Percentiles rank a stretch among this genome's conserved stretches.
Evolutionary conservation across 92 coral and sea anemone species (phyloP).

Genomic region (Porites rus): DNA sequence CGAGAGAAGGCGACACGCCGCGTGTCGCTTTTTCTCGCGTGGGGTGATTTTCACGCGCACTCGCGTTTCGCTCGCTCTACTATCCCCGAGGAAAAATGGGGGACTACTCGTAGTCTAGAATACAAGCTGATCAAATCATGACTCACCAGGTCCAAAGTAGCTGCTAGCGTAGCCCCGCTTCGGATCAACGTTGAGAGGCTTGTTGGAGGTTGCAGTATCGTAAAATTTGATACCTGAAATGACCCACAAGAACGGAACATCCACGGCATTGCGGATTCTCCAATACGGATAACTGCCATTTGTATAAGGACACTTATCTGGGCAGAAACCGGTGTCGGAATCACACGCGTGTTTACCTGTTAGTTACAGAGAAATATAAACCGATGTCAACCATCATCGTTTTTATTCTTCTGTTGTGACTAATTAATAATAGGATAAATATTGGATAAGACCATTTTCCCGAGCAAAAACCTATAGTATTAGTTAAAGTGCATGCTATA

Average conservation of each 20-base stretch:
- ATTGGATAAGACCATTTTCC: too few relatives aligned
- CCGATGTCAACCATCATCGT: too few relatives aligned
- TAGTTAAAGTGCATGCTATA: too few relatives aligned
- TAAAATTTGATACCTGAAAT: slow-evolving; percentile 86
- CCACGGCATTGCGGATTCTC: slow-evolving; percentile 96
- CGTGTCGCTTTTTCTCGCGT: too few relatives aligned
- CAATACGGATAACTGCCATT: slow-evolving; percentile 97
- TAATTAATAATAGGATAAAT: too few relatives aligned
- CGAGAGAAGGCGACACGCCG: too few relatives aligned
- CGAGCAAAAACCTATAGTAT: too few relatives aligned
- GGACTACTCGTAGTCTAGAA: background rate
- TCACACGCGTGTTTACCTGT: slow-evolving; percentile 95
- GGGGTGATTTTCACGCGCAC: too few relatives aligned
- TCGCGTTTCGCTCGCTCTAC: too few relatives aligned
- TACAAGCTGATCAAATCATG: background rate
- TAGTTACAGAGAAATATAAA: background rate
- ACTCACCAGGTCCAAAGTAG: slow-evolving; percentile 97
- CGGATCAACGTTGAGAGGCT: slow-evolving; percentile 79
- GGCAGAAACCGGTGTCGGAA: slow-evolving; percentile 90
- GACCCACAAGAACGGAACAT: slow-evolving; percentile 91
- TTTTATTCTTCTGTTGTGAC: too few relatives aligned
- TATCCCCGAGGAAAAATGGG: too few relatives aligned
- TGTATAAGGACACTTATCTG: slow-evolving; percentile 90
- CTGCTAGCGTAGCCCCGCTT: slow-evolving; percentile 92
- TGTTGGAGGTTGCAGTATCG: slow-evolving; percentile 86